Percentiles rank a stretch among this genome's conserved stretches.
Conservation (phyloP, 2,888 invertebrate genomes). For the Drosophila testacea region DNA sequence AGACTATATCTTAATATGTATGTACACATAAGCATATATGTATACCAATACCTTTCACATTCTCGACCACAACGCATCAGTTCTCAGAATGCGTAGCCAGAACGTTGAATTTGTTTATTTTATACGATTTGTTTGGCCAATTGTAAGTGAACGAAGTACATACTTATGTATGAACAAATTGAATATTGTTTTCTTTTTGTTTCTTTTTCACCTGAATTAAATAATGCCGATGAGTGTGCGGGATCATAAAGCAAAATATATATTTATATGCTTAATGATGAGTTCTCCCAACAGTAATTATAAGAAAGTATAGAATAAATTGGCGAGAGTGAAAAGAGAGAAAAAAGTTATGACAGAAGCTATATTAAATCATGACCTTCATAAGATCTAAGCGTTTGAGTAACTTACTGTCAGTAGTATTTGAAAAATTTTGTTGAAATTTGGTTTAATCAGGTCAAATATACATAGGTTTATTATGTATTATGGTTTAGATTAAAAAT, state of each 20-base stretch:
- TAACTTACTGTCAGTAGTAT: too few species aligned
- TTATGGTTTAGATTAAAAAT: too few species aligned
- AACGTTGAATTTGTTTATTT: slow-evolving; percentile 48
- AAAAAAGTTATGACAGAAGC: too few species aligned
- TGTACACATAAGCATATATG: slow-evolving; percentile 2
- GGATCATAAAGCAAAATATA: not conserved
- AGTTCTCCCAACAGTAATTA: not conserved
- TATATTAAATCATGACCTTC: too few species aligned
- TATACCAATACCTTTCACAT: slow-evolving; percentile 29
- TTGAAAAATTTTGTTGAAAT: too few species aligned
- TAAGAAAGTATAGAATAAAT: not conserved
- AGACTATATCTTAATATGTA: not conserved
- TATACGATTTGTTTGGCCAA: slow-evolving; percentile 53
- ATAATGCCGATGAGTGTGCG: slow-evolving; percentile 16
- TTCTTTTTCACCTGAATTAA: slow-evolving; percentile 31
- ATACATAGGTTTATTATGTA: too few species aligned
- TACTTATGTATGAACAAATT: not conserved
- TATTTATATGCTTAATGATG: not conserved
- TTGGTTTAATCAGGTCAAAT: too few species aligned
- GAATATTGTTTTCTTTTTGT: slow-evolving; percentile 14
- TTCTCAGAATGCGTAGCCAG: slow-evolving; percentile 46
- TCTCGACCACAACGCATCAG: slow-evolving; percentile 37
- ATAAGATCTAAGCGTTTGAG: too few species aligned
- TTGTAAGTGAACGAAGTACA: slow-evolving; percentile 33
- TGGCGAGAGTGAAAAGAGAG: not conserved